These are phyloP conservation scores for Esox masquinongy DNA, from an alignment of 2,797 vertebrate species.

Conservation along the genomic window DNA sequence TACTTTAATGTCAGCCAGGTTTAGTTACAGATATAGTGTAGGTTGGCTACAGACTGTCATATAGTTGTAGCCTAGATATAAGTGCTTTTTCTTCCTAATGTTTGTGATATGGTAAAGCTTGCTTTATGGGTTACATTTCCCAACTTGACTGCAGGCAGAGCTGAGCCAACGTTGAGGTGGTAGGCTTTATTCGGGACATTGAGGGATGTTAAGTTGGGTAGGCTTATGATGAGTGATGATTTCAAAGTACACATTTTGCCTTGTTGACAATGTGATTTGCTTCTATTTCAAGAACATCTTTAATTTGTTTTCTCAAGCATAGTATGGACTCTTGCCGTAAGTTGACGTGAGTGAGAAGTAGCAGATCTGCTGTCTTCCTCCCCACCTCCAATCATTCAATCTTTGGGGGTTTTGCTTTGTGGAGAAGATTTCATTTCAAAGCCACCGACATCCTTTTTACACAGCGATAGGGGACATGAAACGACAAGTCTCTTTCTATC, in stretches of 20 bases:
- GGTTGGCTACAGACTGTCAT: constrained; percentile 8
- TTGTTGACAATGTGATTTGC: background rate
- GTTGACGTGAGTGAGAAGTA: constrained; percentile 40
- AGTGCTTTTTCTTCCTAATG: constrained; percentile 8
- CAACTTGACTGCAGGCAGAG: constrained; percentile 67
- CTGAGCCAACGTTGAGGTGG: constrained; percentile 40
- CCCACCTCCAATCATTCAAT: constrained; percentile 69
- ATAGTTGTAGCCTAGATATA: constrained; percentile 5
- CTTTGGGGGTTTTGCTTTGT: constrained; percentile 40
- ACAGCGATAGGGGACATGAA: background rate
- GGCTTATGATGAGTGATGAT: background rate
- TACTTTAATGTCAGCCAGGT: background rate
- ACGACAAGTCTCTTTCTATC: background rate
- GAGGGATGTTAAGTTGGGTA: background rate
- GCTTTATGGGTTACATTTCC: constrained; percentile 19
- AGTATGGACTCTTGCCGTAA: constrained; percentile 60
- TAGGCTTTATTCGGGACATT: background rate
- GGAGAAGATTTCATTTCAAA: constrained; percentile 9
- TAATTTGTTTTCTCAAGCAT: constrained; percentile 29
- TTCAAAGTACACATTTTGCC: constrained; percentile 1
- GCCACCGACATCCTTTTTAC: background rate
- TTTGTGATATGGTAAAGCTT: background rate
- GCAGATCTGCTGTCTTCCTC: constrained; percentile 37
- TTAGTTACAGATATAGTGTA: background rate
- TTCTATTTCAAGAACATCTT: background rate